A percentile compares a stretch with the other conserved stretches of the same genome.
Evolutionary conservation across 2,888 invertebrate genomes (phyloP).

Genomic region (Lathronympha strigana): DNA sequence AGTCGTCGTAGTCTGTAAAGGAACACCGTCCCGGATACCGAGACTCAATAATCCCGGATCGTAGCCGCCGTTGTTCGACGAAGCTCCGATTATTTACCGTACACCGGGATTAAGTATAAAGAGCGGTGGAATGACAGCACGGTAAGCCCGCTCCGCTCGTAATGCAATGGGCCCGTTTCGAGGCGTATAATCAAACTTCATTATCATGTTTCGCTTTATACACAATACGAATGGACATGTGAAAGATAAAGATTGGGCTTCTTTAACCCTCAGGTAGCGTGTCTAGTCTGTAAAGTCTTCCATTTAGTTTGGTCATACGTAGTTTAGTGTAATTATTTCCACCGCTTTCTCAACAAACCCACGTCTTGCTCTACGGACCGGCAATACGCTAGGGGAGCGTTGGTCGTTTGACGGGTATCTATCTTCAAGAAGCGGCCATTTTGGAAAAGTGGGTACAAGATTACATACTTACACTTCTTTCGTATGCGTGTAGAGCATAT

Average conservation of each 20-base stretch:
- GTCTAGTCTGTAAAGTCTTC: too few species aligned
- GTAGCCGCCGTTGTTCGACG: slow-evolving; percentile 24
- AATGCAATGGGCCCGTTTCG: background rate
- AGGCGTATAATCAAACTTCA: slow-evolving; percentile 11
- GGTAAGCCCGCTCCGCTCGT: slow-evolving; percentile 13
- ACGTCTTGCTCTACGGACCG: too few species aligned
- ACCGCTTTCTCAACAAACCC: too few species aligned
- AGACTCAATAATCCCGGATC: slow-evolving; percentile 27
- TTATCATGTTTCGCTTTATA: slow-evolving; percentile 6
- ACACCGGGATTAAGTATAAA: slow-evolving; percentile 22
- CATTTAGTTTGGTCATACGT: too few species aligned
- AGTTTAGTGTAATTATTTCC: too few species aligned
- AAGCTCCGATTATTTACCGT: slow-evolving; percentile 30
- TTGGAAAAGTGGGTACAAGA: too few species aligned
- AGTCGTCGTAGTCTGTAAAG: background rate
- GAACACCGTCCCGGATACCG: background rate
- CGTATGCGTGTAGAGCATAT: too few species aligned
- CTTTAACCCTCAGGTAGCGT: too few species aligned
- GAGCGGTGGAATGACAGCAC: slow-evolving; percentile 5
- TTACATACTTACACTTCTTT: too few species aligned
- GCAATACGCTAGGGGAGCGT: too few species aligned
- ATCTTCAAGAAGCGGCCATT: too few species aligned
- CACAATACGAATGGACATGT: background rate
- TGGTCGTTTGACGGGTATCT: too few species aligned
- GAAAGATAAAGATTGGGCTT: background rate